Evolutionary conservation across 1,140 invertebrate species (phyloP).

Genomic region (Tetraneura akinire): DNA sequence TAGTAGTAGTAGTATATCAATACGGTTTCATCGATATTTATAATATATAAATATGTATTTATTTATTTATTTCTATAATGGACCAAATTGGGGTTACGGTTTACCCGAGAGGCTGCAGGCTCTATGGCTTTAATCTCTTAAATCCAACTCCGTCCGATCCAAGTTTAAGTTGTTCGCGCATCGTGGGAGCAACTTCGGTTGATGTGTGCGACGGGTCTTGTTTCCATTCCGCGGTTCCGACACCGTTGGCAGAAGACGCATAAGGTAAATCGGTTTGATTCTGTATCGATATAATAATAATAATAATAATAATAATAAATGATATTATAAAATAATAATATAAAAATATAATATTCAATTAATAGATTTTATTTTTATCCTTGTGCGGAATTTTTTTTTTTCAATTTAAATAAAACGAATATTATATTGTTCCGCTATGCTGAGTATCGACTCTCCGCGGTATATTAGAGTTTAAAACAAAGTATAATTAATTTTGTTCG

Average conservation of each 20-base stretch:
- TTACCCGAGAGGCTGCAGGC: background rate
- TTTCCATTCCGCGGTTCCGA: slow-evolving; percentile 58
- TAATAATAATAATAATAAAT: no score
- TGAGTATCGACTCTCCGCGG: no score
- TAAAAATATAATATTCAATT: no score
- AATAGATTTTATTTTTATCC: no score
- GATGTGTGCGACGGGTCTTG: slow-evolving; percentile 63
- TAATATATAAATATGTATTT: slow-evolving; percentile 5
- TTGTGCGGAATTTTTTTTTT: no score
- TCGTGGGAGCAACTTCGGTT: slow-evolving; percentile 71
- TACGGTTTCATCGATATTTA: background rate
- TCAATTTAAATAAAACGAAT: no score
- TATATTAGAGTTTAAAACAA: no score
- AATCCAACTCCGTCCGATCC: slow-evolving; percentile 77
- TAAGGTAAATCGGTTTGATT: slow-evolving; percentile 42
- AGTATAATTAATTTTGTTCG: no score
- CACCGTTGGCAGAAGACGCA: background rate
- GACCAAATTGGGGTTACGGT: background rate
- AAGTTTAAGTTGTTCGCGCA: slow-evolving; percentile 77
- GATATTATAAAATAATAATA: no score
- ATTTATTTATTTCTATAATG: background rate
- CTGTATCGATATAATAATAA: no score
- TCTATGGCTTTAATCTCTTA: slow-evolving; percentile 69
- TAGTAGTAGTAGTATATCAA: slow-evolving; percentile 8
- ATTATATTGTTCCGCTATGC: no score